These are phyloP conservation scores for Drosophila tripunctata DNA, from an alignment of 2,888 invertebrate species.

Conservation along the genomic window DNA sequence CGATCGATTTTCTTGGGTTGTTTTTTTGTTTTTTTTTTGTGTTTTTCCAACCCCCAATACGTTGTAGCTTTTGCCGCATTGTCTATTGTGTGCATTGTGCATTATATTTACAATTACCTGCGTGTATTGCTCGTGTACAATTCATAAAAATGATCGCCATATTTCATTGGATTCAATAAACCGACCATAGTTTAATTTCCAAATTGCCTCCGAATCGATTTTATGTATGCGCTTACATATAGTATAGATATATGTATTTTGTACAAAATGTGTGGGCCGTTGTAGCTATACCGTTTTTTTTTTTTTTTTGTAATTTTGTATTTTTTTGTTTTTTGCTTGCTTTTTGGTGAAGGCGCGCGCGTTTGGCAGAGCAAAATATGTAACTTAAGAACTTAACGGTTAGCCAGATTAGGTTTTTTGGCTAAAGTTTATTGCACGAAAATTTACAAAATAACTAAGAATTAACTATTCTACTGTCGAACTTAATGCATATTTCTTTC, in stretches of 20 bases:
- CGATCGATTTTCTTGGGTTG: slow-evolving; percentile 80
- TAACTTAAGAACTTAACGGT: slow-evolving; percentile 29
- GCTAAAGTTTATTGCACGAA: slow-evolving; percentile 74
- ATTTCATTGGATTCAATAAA: slow-evolving; percentile 83
- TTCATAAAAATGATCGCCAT: slow-evolving; percentile 84
- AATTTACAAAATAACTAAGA: slow-evolving; percentile 69
- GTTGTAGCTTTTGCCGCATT: slow-evolving; percentile 11
- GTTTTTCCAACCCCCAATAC: slow-evolving; percentile 62
- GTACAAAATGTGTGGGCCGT: slow-evolving; percentile 40
- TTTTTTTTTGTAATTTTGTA: slow-evolving; percentile 10
- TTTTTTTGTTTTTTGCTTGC: neutral
- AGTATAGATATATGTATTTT: slow-evolving; percentile 2
- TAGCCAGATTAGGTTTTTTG: slow-evolving; percentile 43
- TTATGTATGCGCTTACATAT: slow-evolving; percentile 46
- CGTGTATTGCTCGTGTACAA: slow-evolving; percentile 83
- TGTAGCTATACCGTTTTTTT: slow-evolving; percentile 51
- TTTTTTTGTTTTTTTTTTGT: no score
- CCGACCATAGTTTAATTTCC: slow-evolving; percentile 78
- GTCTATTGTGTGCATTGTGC: slow-evolving; percentile 12
- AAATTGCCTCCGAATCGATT: slow-evolving; percentile 62
- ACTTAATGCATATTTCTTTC: slow-evolving; percentile 68
- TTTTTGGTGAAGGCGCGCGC: slow-evolving; percentile 13
- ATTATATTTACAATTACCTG: slow-evolving; percentile 69
- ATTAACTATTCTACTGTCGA: slow-evolving; percentile 70
- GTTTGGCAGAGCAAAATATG: slow-evolving; percentile 12